A percentile compares a stretch with the other conserved stretches of the same genome.
phyloP scores from a whole-genome alignment of 2,888 invertebrate species.

The Cosmorhoe ocellata region DNA sequence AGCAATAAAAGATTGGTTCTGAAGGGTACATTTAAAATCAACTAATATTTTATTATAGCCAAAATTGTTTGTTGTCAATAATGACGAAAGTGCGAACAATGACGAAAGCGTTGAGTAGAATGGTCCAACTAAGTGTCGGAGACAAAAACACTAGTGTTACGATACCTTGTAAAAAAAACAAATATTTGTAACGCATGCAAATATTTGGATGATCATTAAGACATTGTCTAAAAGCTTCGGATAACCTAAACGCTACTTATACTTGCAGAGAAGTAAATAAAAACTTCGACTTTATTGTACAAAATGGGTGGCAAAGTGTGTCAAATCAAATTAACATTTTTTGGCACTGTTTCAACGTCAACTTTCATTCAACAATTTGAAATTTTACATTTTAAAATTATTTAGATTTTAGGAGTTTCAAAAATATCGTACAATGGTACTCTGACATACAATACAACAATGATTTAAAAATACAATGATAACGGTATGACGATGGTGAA shows the following conservation, averaged over 20 bases:
- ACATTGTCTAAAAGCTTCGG: no score
- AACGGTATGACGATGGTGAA: slow-evolving; percentile 44
- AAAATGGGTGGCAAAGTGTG: slow-evolving; percentile 23
- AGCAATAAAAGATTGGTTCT: no score
- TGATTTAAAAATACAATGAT: slow-evolving; percentile 46
- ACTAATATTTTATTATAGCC: no score
- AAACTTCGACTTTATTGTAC: slow-evolving; percentile 8
- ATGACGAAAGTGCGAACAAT: no score
- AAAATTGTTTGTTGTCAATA: no score
- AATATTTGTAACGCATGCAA: no score
- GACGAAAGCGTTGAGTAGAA: no score
- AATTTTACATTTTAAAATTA: slow-evolving; percentile 10
- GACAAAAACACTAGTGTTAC: no score
- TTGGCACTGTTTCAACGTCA: slow-evolving; percentile 40
- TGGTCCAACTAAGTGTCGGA: no score
- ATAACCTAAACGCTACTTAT: not conserved
- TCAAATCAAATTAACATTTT: slow-evolving; percentile 33
- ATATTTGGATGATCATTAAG: no score
- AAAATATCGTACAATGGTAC: slow-evolving; percentile 14
- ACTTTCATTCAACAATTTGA: slow-evolving; percentile 25
- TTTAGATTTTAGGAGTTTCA: slow-evolving; percentile 11
- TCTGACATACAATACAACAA: slow-evolving; percentile 38
- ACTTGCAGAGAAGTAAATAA: slow-evolving; percentile 2
- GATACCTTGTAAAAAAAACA: no score
- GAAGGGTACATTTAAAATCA: no score